Conservation (phyloP, 2,797 vertebrate species). For the Helarctos malayanus region DNA sequence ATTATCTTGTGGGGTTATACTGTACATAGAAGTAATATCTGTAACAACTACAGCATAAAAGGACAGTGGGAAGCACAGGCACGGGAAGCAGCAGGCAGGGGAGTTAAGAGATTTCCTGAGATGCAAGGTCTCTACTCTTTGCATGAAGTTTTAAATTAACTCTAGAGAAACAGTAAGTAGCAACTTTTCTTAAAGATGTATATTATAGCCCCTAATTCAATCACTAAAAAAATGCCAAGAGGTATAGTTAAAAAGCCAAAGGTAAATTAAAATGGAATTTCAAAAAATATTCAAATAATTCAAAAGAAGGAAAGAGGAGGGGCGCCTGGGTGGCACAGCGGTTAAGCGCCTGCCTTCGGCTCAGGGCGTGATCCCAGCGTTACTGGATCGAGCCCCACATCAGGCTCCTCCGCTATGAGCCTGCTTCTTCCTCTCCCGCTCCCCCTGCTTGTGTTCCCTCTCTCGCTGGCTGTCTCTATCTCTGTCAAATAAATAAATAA, state of each 20-base stretch:
- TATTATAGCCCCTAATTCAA: not conserved
- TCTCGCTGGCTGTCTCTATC: no score
- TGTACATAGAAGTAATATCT: not conserved
- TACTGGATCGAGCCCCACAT: no score
- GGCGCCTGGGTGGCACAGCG: no score
- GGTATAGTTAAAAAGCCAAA: not conserved
- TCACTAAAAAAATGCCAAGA: not conserved
- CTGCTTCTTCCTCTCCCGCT: no score
- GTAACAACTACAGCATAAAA: not conserved
- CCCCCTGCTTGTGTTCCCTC: no score
- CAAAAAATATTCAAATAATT: not conserved
- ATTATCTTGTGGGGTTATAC: not conserved
- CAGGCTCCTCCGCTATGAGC: no score
- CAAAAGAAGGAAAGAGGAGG: not conserved
- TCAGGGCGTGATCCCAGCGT: no score
- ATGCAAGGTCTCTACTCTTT: not conserved
- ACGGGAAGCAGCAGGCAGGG: not conserved
- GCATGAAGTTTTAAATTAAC: constrained; percentile 14
- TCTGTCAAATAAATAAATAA: no score
- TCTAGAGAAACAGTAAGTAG: not conserved
- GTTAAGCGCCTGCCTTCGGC: no score
- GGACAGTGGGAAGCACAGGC: not conserved
- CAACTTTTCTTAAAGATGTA: not conserved
- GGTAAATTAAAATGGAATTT: not conserved
- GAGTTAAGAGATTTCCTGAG: not conserved